Evolutionary conservation across 2,113 vertebrate genomes (phyloP).

Genomic region (Pituophis catenifer): DNA sequence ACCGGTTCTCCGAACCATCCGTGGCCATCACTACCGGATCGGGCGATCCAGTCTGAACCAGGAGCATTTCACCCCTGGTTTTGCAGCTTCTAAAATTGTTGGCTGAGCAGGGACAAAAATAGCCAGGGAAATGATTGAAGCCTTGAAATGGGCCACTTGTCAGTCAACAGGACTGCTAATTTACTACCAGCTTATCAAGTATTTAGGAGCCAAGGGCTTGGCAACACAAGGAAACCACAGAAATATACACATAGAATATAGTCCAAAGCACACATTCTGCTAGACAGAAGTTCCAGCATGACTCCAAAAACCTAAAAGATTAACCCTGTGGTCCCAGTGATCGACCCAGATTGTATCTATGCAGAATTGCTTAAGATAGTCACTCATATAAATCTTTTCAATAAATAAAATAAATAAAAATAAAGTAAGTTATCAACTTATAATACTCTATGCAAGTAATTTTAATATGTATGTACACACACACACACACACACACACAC

Average conservation of each 20-base stretch:
- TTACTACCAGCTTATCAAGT: not conserved
- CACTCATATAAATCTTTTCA: not conserved
- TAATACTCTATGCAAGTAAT: not conserved
- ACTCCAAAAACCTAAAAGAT: not conserved
- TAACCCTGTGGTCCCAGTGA: not conserved
- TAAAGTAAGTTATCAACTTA: not conserved
- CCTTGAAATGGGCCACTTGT: not conserved
- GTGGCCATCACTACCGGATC: no score
- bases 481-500: no score
- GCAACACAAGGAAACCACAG: not conserved
- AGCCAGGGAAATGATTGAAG: not conserved
- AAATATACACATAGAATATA: not conserved
- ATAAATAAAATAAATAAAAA: not conserved
- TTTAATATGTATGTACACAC: not conserved
- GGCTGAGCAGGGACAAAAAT: not conserved
- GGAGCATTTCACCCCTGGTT: no score
- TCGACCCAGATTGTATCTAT: not conserved
- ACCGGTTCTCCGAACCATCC: no score
- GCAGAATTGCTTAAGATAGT: not conserved
- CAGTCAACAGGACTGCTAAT: not conserved
- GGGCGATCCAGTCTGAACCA: no score
- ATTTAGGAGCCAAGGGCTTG: not conserved
- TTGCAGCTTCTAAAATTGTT: not conserved
- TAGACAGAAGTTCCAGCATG: not conserved
- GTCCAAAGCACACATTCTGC: not conserved